Evolutionary conservation across 2,888 invertebrate genomes (phyloP).

Genomic region (Busseola fusca): DNA sequence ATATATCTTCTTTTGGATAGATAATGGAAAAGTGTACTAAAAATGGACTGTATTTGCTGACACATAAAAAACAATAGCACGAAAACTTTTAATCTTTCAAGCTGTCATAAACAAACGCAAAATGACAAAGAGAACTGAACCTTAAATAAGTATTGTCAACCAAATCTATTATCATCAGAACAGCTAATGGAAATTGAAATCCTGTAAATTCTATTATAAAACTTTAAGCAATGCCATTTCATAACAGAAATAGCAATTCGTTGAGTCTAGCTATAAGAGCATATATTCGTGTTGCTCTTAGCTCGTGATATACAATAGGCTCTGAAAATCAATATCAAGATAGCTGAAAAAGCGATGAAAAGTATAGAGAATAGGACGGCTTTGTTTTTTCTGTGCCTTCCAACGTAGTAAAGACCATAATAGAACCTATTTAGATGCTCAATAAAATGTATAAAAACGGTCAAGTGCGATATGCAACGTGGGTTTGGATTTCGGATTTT

Average conservation of each 20-base stretch:
- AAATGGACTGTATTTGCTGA: neutral
- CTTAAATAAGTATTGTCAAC: too few relatives aligned
- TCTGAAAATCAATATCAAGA: slow-evolving; percentile 10
- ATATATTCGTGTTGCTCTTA: slow-evolving; percentile 16
- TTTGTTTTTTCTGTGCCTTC: neutral
- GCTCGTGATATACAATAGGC: slow-evolving; percentile 13
- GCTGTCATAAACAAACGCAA: neutral
- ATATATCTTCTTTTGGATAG: neutral
- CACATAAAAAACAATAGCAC: neutral
- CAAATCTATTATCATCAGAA: neutral
- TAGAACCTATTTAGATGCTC: neutral
- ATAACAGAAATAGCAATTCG: neutral
- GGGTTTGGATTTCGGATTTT: too few relatives aligned
- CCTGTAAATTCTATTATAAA: neutral
- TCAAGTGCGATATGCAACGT: too few relatives aligned
- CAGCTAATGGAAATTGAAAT: neutral
- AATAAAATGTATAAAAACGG: neutral
- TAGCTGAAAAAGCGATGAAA: neutral
- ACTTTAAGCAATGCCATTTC: neutral
- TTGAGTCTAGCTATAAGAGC: slow-evolving; percentile 6
- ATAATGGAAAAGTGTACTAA: neutral
- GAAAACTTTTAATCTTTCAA: neutral
- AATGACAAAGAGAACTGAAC: neutral
- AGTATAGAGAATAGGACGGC: neutral
- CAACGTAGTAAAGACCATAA: neutral